phyloP scores from a whole-genome alignment of 2,888 invertebrate genomes.

The Pterobdella sp. region DNA sequence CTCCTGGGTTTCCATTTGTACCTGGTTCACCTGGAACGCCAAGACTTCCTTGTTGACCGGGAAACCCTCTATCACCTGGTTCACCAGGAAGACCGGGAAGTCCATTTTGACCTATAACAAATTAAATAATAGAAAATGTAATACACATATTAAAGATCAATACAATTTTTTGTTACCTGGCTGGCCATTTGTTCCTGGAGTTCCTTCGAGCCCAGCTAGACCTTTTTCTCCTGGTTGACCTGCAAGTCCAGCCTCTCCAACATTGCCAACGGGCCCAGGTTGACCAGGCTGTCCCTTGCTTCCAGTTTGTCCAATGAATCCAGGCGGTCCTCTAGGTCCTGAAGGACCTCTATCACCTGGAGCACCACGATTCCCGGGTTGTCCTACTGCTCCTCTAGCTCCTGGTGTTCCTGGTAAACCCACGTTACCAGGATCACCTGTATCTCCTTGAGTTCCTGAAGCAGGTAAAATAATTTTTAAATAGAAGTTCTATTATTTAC shows the following conservation, averaged over 20 bases:
- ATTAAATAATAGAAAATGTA: not conserved
- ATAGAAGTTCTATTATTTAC: too few relatives aligned
- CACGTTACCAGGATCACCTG: conserved; percentile 12
- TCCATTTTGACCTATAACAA: conserved; percentile 3
- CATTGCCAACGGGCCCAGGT: conserved; percentile 28
- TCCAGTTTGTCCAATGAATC: conserved; percentile 26
- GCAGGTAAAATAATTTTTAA: too few relatives aligned
- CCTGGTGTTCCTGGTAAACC: conserved; percentile 34
- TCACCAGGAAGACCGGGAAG: conserved; percentile 30
- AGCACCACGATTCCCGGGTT: conserved; percentile 26
- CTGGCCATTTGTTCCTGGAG: conserved; percentile 31
- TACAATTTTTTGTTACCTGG: too few relatives aligned
- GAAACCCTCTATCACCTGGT: conserved; percentile 33
- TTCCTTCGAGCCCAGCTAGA: conserved; percentile 32
- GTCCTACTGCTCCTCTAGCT: conserved; percentile 20
- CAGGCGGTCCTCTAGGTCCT: conserved; percentile 27
- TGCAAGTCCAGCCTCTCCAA: conserved; percentile 27
- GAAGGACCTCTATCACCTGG: conserved; percentile 26
- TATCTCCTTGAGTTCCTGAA: not conserved
- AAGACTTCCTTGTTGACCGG: conserved; percentile 22
- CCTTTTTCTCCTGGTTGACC: conserved; percentile 32
- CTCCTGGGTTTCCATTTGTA: not conserved
- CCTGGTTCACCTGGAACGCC: conserved; percentile 5
- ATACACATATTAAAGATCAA: not conserved
- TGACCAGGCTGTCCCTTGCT: conserved; percentile 26